These are phyloP conservation scores for Lapara coniferarum DNA, from an alignment of 2,888 invertebrate species.

Conservation along the genomic window DNA sequence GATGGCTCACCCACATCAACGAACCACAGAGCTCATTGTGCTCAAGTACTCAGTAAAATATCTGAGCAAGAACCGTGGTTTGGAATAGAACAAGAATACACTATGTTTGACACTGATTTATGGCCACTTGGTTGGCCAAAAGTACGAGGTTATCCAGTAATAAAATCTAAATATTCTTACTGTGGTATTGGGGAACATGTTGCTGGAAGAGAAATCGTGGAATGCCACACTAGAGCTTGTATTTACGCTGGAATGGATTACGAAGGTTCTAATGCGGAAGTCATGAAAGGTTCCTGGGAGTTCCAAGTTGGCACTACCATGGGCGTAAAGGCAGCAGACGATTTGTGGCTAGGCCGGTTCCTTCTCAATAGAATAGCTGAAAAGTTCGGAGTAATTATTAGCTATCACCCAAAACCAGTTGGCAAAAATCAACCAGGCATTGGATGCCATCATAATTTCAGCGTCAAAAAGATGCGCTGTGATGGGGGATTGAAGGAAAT, in stretches of 20 bases:
- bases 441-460: constrained; percentile 96
- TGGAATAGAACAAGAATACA: constrained; percentile 96
- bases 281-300: constrained; percentile 98
- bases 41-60: constrained; percentile 78
- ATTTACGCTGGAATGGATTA: constrained; percentile 96
- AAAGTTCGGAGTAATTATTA: constrained; percentile 89
- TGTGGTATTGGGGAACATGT: constrained; percentile 98
- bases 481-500: constrained; percentile 89
- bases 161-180: constrained; percentile 92
- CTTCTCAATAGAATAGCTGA: constrained; percentile 92
- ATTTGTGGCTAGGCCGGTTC: constrained; percentile 94
- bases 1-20: constrained; percentile 89
- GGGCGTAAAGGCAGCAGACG: constrained; percentile 92
- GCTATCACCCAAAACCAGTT: constrained; percentile 88
- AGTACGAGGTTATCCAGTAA: constrained; percentile 90
- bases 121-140: constrained; percentile 97
- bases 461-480: constrained; percentile 91
- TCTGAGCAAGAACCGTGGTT: constrained; percentile 91
- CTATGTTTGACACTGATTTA: constrained; percentile 91
- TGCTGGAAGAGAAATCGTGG: constrained; percentile 96
- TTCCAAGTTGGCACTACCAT: constrained; percentile 95
- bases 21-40: constrained; percentile 89
- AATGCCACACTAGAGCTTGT: constrained; percentile 92
- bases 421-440: constrained; percentile 94
- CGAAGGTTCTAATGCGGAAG: constrained; percentile 98